Conservation (phyloP, 2,797 vertebrate species). For the Crenuchus spilurus region DNA sequence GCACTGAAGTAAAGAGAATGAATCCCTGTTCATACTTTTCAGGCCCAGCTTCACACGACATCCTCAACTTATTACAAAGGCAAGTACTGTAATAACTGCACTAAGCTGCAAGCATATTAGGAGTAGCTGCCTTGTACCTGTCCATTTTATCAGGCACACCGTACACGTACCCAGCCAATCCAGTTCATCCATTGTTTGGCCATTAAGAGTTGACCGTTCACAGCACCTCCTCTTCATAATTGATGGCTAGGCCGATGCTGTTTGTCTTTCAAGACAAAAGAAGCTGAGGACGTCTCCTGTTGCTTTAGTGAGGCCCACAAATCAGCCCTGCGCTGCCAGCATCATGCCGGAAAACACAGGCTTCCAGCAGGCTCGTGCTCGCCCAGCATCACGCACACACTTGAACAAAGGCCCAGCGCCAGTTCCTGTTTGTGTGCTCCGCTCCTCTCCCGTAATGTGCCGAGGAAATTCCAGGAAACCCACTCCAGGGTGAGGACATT, state of each 20-base stretch:
- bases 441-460: slow-evolving; percentile 25
- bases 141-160: no score
- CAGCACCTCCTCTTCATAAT: slow-evolving; percentile 43
- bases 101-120: neutral
- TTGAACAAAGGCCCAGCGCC: slow-evolving; percentile 22
- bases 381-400: slow-evolving; percentile 20
- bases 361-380: slow-evolving; percentile 31
- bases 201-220: neutral
- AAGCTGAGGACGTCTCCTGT: slow-evolving; percentile 40
- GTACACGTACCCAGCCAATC: no score
- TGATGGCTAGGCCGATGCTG: slow-evolving; percentile 44
- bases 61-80: neutral
- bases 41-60: neutral
- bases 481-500: neutral
- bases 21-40: neutral
- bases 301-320: slow-evolving; percentile 29
- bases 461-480: slow-evolving; percentile 19
- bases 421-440: slow-evolving; percentile 58
- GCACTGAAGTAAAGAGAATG: neutral
- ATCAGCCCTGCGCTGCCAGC: slow-evolving; percentile 33
- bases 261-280: slow-evolving; percentile 61
- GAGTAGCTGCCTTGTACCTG: no score
- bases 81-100: neutral
- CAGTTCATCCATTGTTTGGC: slow-evolving; percentile 27
- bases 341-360: slow-evolving; percentile 29